Evolutionary conservation across 2,888 invertebrate species (phyloP), one percentile per base, ranked within the genome.

Genomic region (Lasius platythorax): DNA sequence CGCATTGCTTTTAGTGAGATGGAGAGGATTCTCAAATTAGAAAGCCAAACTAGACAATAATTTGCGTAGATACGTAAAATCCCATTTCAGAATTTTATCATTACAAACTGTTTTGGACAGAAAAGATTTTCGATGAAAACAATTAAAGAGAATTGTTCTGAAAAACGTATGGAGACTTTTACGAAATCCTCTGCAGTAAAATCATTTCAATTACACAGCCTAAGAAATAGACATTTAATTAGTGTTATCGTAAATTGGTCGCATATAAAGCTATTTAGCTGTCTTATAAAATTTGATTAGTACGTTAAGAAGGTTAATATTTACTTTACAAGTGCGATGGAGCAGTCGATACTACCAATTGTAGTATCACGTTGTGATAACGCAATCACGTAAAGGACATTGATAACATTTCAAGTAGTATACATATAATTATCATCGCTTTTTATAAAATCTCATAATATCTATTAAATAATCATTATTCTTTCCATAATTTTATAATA

Each of bases 1-100:
- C 43, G 18, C 43, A 40, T n/a, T n/a, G 11, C 11, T 53, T 76
- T 78, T 28, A 67, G 3, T 6, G 56, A 76, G 53, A 56, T 40
- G 4, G 2, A 4, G 1, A 4, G 18, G 23, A 76, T 76, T 40
- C 8, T 56, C 28, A 2, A 76, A 67, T 46, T 37, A 28, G 18
- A 15, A 2, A 66, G 33, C 37, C 43, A 56, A 67, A 40, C 9
- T 46, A 11, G 64, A 64, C 12, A 9, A 46, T 11, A 63, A 74
- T 15, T 23, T 50, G 11, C 12, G 3, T 50, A 11, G 15, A 23
- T 46, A n/a, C 8, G 50, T 23, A 46, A 75, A 63, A 63, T 46
- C 0, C 0, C 4, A 28, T 46, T 75, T 23, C 4, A 9, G 8
- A n/a, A 50, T 75, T 50, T 64, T 30, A 46, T 43, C 2, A 43